Evolutionary conservation across 2,888 invertebrate genomes (phyloP).

Genomic region (Eristalinus aeneus): DNA sequence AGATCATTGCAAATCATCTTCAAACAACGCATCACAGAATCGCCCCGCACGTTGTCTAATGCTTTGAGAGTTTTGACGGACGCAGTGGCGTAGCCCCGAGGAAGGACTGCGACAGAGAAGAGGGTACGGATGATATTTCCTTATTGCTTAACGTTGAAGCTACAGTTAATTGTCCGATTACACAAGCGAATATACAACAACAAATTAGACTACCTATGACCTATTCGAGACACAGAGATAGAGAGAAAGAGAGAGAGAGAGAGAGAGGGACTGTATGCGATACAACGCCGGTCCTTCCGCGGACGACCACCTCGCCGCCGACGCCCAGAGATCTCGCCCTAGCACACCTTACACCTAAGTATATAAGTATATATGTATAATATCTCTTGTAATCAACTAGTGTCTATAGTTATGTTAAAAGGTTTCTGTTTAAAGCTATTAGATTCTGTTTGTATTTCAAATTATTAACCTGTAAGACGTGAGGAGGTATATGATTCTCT

Average conservation of each 20-base stretch:
- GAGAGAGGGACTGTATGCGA: not conserved
- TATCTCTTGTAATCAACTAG: slow-evolving; percentile 59
- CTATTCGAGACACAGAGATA: too few species aligned
- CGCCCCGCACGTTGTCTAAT: not conserved
- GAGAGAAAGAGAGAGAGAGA: too few species aligned
- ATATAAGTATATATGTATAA: slow-evolving; percentile 40
- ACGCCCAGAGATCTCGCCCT: not conserved
- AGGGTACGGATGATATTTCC: slow-evolving; percentile 48
- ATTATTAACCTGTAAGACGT: slow-evolving; percentile 68
- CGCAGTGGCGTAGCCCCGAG: not conserved
- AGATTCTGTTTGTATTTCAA: slow-evolving; percentile 66
- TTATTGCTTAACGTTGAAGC: slow-evolving; percentile 51
- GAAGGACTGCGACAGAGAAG: slow-evolving; percentile 15
- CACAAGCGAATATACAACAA: slow-evolving; percentile 42
- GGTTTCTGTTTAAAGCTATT: slow-evolving; percentile 69
- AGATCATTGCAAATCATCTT: too few species aligned
- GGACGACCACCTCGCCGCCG: not conserved
- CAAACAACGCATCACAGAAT: not conserved
- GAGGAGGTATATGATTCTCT: slow-evolving; percentile 64
- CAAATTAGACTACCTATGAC: slow-evolving; percentile 12
- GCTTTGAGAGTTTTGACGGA: not conserved
- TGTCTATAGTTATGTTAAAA: slow-evolving; percentile 64
- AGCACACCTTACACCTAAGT: slow-evolving; percentile 25
- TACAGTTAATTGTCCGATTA: slow-evolving; percentile 20
- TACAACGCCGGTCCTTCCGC: not conserved